phyloP scores from a whole-genome alignment of 2,797 vertebrate genomes.

The Mionectes olivaceus region DNA sequence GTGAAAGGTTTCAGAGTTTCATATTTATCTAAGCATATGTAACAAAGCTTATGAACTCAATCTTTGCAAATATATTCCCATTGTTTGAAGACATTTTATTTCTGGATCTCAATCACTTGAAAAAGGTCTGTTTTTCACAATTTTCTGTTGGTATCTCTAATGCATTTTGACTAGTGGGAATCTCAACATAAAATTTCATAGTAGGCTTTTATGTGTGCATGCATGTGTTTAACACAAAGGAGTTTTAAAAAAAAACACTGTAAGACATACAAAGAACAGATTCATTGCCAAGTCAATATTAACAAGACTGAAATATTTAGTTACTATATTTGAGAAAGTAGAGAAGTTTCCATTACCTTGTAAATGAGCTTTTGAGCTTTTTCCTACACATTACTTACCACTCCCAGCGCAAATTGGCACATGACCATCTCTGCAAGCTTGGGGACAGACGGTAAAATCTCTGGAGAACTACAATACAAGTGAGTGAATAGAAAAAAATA shows the following conservation, averaged over 20 bases:
- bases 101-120: conserved; percentile 4
- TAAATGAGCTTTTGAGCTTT: conserved; percentile 17
- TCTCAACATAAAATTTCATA: neutral
- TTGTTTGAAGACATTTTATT: conserved; percentile 11
- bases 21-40: conserved; percentile 10
- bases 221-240: neutral
- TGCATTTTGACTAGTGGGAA: neutral
- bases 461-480: neutral
- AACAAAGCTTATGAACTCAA: neutral
- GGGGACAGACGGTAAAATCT: neutral
- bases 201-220: neutral
- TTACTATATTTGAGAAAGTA: neutral
- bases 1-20: conserved; percentile 13
- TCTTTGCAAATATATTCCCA: neutral
- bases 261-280: neutral
- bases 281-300: neutral
- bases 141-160: neutral
- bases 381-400: neutral
- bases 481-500: neutral
- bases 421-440: neutral
- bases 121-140: neutral
- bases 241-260: neutral
- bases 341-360: neutral
- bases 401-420: neutral
- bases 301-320: neutral